Evolutionary conservation across 2,888 invertebrate genomes (phyloP), one percentile per base, ranked within the genome.

Genomic region (Troides helena): DNA sequence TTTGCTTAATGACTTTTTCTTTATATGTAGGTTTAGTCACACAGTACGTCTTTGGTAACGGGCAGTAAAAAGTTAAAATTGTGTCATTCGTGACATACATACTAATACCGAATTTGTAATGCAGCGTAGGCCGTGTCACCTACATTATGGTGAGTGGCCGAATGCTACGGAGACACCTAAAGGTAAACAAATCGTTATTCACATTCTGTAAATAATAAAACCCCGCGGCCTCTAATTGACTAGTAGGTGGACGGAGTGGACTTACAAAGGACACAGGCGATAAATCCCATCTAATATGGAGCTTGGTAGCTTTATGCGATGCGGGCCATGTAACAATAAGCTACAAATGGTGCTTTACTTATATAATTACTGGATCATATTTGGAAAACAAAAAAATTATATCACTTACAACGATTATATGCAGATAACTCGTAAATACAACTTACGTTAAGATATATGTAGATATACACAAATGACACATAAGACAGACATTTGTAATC

Each of bases 151-250:
- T 76, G 76, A 72, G 68, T 69, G 74, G 72, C 77, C 78, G 74
- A 77, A 77, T 77, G 73, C 76, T 79, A 79, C 76, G 76, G 77
- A 78, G 77, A 78, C 79, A 78, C 75, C 73, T 77, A 76, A 74
- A 74, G 61, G 76, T 78, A 82, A 85, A 84, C 83, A 83, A 85
- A 86, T 83, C 80, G 79, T 83, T 83, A 84, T 78, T 78, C 76
- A 80, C 76, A 76, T 81, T 80, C 79, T 76, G 76, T 77, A 72
- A 74, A 76, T 76, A 76, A 77, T 77, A 76, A 77, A 75, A 72
- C 67, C 72, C 73, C 76, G 72, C 75, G 79, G 74, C 75, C 78
- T 78, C 75, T 80, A 77, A 80, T 80, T 80, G 77, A 72, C 66
- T 70, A 73, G 81, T 78, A 79, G 81, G 82, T 81, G 82, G 76